Evolutionary conservation across 2,113 vertebrate genomes (phyloP).

Genomic region (Crotalus horridus): DNA sequence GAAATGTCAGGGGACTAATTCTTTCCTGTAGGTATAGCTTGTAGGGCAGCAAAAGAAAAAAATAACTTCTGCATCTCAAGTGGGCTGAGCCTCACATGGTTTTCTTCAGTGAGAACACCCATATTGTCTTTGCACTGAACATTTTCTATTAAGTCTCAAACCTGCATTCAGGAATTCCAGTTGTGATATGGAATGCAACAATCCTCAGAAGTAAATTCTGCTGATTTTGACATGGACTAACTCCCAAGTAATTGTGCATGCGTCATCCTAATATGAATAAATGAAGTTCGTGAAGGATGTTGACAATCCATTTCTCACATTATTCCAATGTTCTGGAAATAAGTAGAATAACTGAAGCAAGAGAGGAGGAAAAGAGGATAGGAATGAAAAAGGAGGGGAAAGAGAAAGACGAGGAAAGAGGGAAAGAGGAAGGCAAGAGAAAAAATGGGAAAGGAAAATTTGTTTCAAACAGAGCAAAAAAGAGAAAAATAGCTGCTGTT

Average conservation of each 20-base stretch:
- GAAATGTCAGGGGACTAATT: not conserved
- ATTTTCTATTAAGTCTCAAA: not conserved
- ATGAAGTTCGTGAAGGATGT: not conserved
- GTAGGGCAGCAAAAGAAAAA: not conserved
- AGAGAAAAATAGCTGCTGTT: not conserved
- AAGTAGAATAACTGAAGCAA: not conserved
- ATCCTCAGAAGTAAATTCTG: not conserved
- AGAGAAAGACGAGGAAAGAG: not conserved
- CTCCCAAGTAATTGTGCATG: not conserved
- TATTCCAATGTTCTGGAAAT: not conserved
- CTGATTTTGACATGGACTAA: not conserved
- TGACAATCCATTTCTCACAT: not conserved
- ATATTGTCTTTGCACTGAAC: not conserved
- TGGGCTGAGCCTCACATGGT: not conserved
- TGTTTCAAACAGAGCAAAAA: not conserved
- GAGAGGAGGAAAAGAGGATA: not conserved
- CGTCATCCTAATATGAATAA: not conserved
- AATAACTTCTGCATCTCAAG: not conserved
- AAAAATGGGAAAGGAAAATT: not conserved
- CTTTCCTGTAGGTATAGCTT: not conserved
- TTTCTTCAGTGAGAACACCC: not conserved
- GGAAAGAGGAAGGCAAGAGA: not conserved
- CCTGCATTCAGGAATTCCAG: not conserved
- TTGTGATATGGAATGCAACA: not conserved
- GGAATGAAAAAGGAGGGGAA: not conserved